Conservation (phyloP, 2,888 invertebrate species). For the Ischnus inquisitorius region DNA sequence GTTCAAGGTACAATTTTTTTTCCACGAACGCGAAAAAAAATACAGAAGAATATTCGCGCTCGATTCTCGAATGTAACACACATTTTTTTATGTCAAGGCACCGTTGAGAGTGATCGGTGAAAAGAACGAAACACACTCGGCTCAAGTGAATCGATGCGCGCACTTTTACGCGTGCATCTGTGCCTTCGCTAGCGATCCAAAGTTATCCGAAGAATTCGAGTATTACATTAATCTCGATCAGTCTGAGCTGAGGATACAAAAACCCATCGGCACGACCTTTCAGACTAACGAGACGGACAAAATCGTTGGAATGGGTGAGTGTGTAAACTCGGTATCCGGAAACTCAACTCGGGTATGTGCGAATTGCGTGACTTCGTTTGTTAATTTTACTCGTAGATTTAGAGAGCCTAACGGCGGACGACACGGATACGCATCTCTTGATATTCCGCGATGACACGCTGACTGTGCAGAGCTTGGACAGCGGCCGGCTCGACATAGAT, state of each 20-base stretch:
- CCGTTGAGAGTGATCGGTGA: slow-evolving; percentile 74
- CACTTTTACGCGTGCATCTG: slow-evolving; percentile 91
- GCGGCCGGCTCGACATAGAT: slow-evolving; percentile 79
- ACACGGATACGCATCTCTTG: slow-evolving; percentile 80
- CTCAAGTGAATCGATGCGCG: slow-evolving; percentile 87
- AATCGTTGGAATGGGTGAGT: slow-evolving; percentile 81
- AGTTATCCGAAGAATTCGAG: slow-evolving; percentile 88
- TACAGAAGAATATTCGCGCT: background rate
- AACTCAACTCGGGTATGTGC: background rate
- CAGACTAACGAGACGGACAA: slow-evolving; percentile 78
- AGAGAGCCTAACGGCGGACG: slow-evolving; percentile 79
- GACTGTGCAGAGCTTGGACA: slow-evolving; percentile 79
- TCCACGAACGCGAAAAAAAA: background rate
- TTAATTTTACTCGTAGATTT: slow-evolving; percentile 75
- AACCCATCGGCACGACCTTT: slow-evolving; percentile 74
- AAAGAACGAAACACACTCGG: slow-evolving; percentile 74
- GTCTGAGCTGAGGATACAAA: slow-evolving; percentile 76
- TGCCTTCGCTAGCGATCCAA: slow-evolving; percentile 89
- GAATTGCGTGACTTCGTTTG: background rate
- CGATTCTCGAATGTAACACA: background rate
- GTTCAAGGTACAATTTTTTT: slow-evolving; percentile 85
- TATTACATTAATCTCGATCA: slow-evolving; percentile 87
- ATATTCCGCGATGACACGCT: slow-evolving; percentile 82
- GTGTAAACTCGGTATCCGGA: background rate
- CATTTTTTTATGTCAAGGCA: slow-evolving; percentile 66